Evolutionary conservation across 2,888 invertebrate genomes (phyloP).

Genomic region (Sinhomidia bicolor): DNA sequence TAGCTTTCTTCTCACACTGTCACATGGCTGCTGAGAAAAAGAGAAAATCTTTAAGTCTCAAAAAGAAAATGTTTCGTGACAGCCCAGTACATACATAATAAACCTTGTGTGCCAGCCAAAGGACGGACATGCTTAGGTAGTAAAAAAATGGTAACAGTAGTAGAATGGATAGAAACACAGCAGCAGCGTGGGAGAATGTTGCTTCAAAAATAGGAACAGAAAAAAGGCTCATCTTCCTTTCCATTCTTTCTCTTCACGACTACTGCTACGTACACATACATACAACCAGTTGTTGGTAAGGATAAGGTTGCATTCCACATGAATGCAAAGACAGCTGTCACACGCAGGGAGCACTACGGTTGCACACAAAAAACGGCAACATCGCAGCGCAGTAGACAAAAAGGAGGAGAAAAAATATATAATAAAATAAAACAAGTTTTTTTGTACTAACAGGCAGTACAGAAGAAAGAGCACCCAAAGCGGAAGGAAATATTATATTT

Average conservation of each 20-base stretch:
- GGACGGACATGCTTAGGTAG: no score
- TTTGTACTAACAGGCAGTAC: no score
- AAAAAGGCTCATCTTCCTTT: conserved; percentile 11
- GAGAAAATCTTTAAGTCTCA: background rate
- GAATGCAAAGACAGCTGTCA: conserved; percentile 68
- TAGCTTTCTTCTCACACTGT: background rate
- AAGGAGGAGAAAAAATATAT: background rate
- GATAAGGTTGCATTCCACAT: conserved; percentile 55
- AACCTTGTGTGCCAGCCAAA: no score
- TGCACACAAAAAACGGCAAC: background rate
- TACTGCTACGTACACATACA: no score
- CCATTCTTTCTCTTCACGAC: background rate
- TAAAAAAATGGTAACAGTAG: no score
- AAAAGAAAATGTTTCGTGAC: conserved; percentile 29
- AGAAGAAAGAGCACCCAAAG: background rate
- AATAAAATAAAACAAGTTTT: no score
- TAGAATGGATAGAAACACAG: background rate
- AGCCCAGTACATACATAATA: conserved; percentile 4
- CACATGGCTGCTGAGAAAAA: conserved; percentile 12
- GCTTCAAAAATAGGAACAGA: background rate
- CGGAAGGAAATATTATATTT: conserved; percentile 8
- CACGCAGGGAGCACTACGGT: conserved; percentile 41
- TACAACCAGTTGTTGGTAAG: background rate
- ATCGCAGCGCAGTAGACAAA: background rate
- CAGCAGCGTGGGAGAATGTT: no score